Evolutionary conservation across 2,888 invertebrate genomes (phyloP).

Genomic region (Halocaridina rubra): DNA sequence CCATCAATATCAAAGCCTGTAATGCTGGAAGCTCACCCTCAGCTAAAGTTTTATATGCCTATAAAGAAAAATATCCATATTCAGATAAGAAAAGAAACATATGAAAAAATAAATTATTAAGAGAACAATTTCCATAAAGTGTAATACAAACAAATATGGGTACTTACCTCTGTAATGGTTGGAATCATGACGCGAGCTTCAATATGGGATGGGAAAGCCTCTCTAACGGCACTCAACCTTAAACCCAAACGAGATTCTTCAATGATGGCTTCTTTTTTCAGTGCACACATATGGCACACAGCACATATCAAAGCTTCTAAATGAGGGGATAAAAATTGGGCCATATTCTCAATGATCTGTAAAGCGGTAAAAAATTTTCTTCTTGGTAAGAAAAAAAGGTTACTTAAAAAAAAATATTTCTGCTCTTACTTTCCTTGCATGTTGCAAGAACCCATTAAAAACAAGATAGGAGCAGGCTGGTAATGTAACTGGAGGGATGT

Average conservation of each 20-base stretch:
- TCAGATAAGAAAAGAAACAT: no score
- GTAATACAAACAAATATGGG: no score
- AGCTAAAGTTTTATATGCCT: slow-evolving; percentile 20
- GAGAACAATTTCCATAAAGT: no score
- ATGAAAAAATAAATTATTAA: no score
- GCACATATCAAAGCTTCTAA: slow-evolving; percentile 7
- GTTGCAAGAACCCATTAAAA: no score
- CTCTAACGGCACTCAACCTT: not conserved
- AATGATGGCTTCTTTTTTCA: not conserved
- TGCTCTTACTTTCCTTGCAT: no score
- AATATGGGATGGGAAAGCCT: not conserved
- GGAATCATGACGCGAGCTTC: slow-evolving; percentile 26
- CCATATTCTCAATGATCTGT: slow-evolving; percentile 30
- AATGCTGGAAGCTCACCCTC: not conserved
- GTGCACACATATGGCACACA: not conserved
- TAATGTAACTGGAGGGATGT: no score
- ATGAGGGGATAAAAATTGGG: slow-evolving; percentile 26
- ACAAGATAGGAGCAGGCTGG: no score
- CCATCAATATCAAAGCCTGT: not conserved
- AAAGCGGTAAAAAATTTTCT: no score
- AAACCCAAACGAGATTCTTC: slow-evolving; percentile 20
- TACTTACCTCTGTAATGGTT: slow-evolving; percentile 7
- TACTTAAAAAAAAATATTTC: no score
- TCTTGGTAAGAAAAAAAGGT: no score
- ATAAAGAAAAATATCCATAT: not conserved